A percentile compares a stretch with the other conserved stretches of the same genome.
Evolutionary conservation across 2,113 vertebrate species (phyloP).

Genomic region (Anolis carolinensis): DNA sequence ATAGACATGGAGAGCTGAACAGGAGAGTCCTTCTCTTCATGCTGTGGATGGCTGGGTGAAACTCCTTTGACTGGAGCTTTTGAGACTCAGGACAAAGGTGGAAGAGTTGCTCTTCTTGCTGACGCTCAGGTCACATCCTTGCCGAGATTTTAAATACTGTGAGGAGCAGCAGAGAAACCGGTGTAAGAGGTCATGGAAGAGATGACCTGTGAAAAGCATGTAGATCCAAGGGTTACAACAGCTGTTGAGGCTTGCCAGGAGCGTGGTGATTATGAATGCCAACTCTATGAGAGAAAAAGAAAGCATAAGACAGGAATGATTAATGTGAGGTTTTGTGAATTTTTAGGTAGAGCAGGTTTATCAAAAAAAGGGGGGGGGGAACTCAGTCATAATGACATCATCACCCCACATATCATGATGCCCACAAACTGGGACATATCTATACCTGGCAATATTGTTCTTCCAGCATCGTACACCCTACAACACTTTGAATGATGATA

Average conservation of each 20-base stretch:
- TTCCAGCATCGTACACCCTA: background rate
- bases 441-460: background rate
- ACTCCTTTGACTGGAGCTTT: slow-evolving; percentile 82
- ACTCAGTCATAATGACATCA: too few species aligned
- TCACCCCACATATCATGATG: too few species aligned
- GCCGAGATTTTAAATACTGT: slow-evolving; percentile 64
- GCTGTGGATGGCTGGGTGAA: slow-evolving; percentile 70
- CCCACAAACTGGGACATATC: background rate
- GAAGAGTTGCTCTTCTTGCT: slow-evolving; percentile 86
- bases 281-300: slow-evolving; percentile 74
- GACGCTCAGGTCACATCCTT: slow-evolving; percentile 77
- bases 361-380: background rate
- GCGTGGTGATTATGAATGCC: slow-evolving; percentile 90
- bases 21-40: slow-evolving; percentile 65
- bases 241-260: slow-evolving; percentile 94
- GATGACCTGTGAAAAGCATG: slow-evolving; percentile 91
- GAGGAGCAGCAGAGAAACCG: slow-evolving; percentile 85
- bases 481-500: background rate
- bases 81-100: slow-evolving; percentile 81
- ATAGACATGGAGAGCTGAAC: rapidly evolving
- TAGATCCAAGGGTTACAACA: slow-evolving; percentile 99
- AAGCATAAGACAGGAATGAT: background rate
- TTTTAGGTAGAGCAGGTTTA: background rate
- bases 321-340: background rate
- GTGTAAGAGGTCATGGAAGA: slow-evolving; percentile 85